Percentiles rank a stretch among this genome's conserved stretches.
Conservation (phyloP, 2,888 invertebrate genomes). For the Psylliodes chrysocephalus region DNA sequence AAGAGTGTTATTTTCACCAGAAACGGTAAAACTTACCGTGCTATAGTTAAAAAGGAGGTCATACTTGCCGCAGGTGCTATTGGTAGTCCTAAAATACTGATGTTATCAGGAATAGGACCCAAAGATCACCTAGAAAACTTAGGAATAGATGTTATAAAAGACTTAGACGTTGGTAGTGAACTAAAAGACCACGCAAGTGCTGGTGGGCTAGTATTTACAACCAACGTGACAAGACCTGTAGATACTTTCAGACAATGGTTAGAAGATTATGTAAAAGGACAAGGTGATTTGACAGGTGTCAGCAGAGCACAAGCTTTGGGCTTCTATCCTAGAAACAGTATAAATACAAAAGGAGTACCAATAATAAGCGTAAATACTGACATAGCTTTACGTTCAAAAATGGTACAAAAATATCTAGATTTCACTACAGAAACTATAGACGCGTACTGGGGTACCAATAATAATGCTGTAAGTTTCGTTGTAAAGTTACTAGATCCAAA, state of each 20-base stretch:
- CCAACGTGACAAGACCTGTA: slow-evolving; percentile 67
- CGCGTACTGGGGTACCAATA: background rate
- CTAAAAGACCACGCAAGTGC: slow-evolving; percentile 48
- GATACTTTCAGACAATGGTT: slow-evolving; percentile 63
- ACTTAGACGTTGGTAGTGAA: slow-evolving; percentile 51
- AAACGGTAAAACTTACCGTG: slow-evolving; percentile 62
- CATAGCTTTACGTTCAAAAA: background rate
- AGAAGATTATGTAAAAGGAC: slow-evolving; percentile 60
- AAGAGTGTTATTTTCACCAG: slow-evolving; percentile 68
- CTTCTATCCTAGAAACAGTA: background rate
- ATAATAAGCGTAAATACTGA: background rate
- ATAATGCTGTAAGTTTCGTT: no score
- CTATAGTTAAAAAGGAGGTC: slow-evolving; percentile 73
- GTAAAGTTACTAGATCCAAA: slow-evolving; percentile 45
- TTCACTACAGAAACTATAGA: background rate
- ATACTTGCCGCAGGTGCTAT: slow-evolving; percentile 82
- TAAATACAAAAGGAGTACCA: background rate
- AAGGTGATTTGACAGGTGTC: slow-evolving; percentile 21
- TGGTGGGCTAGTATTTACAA: slow-evolving; percentile 72
- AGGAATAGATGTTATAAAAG: slow-evolving; percentile 45
- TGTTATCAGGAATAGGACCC: slow-evolving; percentile 55
- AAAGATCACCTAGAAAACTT: slow-evolving; percentile 42
- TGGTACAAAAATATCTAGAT: background rate
- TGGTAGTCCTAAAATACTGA: slow-evolving; percentile 65
- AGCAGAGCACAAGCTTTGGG: background rate